phyloP scores from a whole-genome alignment of 2,113 vertebrate species.

The Atrichornis clamosus region DNA sequence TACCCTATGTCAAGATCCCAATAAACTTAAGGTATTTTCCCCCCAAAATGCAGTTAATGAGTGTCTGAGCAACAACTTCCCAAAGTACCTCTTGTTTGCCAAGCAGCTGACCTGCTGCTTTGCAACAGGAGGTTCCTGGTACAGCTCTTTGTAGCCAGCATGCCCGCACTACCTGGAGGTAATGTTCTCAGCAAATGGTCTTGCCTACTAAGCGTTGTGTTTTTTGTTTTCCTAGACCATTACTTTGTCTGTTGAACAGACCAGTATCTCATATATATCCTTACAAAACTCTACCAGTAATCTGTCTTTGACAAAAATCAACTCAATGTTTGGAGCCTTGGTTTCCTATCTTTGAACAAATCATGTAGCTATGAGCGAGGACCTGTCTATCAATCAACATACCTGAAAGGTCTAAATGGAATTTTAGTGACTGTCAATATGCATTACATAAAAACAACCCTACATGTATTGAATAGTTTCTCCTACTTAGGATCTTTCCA shows the following conservation, averaged over 20 bases:
- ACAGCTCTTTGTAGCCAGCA: background rate
- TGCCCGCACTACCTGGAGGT: background rate
- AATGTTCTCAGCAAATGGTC: background rate
- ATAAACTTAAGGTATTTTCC: background rate
- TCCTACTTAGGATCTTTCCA: background rate
- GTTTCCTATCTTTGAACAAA: background rate
- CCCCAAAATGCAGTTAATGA: background rate
- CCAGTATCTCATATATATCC: fast-evolving
- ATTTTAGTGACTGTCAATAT: background rate
- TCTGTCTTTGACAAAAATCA: background rate
- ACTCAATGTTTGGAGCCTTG: fast-evolving
- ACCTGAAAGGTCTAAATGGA: background rate
- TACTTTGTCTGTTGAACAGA: background rate
- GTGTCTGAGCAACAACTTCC: background rate
- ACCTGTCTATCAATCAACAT: background rate
- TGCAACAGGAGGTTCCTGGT: background rate
- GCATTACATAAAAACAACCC: background rate
- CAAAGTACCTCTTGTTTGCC: background rate
- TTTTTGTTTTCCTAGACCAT: background rate
- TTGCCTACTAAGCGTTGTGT: background rate
- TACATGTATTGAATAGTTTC: background rate
- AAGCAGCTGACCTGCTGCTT: background rate
- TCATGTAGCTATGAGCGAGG: background rate
- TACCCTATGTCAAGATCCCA: background rate
- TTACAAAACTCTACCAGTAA: background rate